phyloP scores from a whole-genome alignment of 2,113 vertebrate species.

The Barnardius zonarius region DNA sequence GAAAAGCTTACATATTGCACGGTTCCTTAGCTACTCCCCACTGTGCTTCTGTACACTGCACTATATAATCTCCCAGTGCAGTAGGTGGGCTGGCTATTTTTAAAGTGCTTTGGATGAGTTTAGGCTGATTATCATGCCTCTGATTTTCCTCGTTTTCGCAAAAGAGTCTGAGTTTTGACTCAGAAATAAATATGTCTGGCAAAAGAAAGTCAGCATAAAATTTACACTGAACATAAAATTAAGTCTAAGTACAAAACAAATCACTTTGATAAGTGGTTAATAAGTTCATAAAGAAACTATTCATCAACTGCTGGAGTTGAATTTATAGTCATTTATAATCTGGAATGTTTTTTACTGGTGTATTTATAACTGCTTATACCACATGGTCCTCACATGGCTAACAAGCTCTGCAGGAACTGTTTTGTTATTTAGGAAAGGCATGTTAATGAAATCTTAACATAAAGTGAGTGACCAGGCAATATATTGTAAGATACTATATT shows the following conservation, averaged over 20 bases:
- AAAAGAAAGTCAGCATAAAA: constrained; percentile 28
- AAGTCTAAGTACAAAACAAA: constrained; percentile 5
- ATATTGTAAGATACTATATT: not conserved
- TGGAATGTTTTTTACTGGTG: constrained; percentile 44
- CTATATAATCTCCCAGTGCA: constrained; percentile 54
- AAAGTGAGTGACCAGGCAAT: constrained; percentile 30
- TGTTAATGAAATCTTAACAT: constrained; percentile 13
- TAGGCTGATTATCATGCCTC: constrained; percentile 74
- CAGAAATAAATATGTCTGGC: constrained; percentile 27
- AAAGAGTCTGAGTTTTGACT: constrained; percentile 55
- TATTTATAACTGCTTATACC: constrained; percentile 58
- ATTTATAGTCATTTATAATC: constrained; percentile 42
- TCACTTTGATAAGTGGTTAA: constrained; percentile 41
- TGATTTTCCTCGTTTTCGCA: constrained; percentile 31
- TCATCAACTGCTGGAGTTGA: not conserved
- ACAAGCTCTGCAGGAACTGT: constrained; percentile 39
- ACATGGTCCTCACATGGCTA: constrained; percentile 50
- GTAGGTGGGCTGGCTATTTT: constrained; percentile 71
- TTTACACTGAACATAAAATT: not conserved
- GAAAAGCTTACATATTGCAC: not conserved
- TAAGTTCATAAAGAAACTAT: constrained; percentile 47
- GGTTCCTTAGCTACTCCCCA: constrained; percentile 30
- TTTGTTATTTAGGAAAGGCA: constrained; percentile 48
- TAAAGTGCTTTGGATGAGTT: constrained; percentile 68
- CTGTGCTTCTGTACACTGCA: constrained; percentile 25